Base-by-base conservation (phyloP, 2,888 invertebrate species). In the Andrena praecox region DNA sequence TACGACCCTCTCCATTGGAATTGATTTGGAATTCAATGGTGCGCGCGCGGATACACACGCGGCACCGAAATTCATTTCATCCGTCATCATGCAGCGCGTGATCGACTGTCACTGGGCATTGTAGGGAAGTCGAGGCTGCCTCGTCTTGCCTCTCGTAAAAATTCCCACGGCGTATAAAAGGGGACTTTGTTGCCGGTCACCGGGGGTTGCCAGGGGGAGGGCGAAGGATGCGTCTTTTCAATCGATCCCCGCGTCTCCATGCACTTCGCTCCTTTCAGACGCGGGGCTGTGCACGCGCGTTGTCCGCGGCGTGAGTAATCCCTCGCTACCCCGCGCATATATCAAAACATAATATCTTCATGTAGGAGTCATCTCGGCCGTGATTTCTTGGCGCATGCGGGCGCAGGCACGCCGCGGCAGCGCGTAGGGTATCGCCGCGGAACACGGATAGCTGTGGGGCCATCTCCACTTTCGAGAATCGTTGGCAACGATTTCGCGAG, bases 321-420 rank as follows among this genome's bases (percentile, higher is more conserved):
- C 85, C 20, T 64, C 24, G 64, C 77, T 62, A 78, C 68, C 60
- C 70, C 10, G 63, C 52, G 60, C 69, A 50, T 82, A 80, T 64
- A 86, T 81, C 89, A 77, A 85, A 71, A 79, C 66, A 67, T 73
- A 80, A 82, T 77, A 86, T 87, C 84, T 82, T 75, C 79, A 48
- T 82, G 86, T 80, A 80, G 79, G 70, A 79, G 80, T 80, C 71
- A 80, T 82, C 77, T 84, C 68, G 31, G 7, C 60, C 52, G 54
- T 50, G 76, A 80, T 88, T 86, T 79, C 80, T 82, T 68, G 68
- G 64, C 68, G 56, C 71, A 68, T 62, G 59, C 54, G 54, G 33
- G 60, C 48, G 63, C 16, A 42, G 66, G 50, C 84, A 56, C 67
- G 79, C 72, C 24, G 72, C 67, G 77, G 74, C 70, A 73, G 63